These are phyloP conservation scores for Acyrthosiphon pisum DNA, from an alignment of 1,140 invertebrate species.

Conservation along the genomic window DNA sequence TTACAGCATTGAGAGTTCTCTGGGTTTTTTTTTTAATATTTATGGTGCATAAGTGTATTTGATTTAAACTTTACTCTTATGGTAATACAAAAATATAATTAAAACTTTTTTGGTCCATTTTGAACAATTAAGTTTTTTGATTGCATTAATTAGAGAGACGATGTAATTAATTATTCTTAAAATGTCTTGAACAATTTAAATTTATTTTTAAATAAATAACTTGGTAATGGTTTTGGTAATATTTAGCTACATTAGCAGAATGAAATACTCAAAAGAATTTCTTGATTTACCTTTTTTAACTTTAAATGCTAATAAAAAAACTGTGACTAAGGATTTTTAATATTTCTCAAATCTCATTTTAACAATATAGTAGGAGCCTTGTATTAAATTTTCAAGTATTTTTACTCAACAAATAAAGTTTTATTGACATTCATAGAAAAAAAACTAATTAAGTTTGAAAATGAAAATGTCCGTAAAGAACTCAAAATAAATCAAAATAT, in stretches of 20 bases:
- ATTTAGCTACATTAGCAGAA: neutral
- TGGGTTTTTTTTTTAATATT: neutral
- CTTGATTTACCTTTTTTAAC: too few species aligned
- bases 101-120: neutral
- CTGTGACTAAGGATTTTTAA: too few species aligned
- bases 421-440: too few species aligned
- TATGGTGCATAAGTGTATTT: neutral
- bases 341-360: too few species aligned
- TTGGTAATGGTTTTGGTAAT: neutral
- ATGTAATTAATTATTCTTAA: neutral
- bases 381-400: too few species aligned
- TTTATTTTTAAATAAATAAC: neutral
- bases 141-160: neutral
- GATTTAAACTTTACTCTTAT: neutral
- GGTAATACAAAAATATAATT: neutral
- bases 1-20: neutral
- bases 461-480: too few species aligned
- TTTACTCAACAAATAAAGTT: too few species aligned
- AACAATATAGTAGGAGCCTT: too few species aligned
- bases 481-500: too few species aligned
- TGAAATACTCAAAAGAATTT: too few species aligned
- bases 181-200: neutral
- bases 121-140: neutral
- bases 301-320: too few species aligned
- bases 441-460: too few species aligned